These are phyloP conservation scores for Forbesichthys papilliferus DNA, from an alignment of 2,113 vertebrate species.

Conservation along the genomic window DNA sequence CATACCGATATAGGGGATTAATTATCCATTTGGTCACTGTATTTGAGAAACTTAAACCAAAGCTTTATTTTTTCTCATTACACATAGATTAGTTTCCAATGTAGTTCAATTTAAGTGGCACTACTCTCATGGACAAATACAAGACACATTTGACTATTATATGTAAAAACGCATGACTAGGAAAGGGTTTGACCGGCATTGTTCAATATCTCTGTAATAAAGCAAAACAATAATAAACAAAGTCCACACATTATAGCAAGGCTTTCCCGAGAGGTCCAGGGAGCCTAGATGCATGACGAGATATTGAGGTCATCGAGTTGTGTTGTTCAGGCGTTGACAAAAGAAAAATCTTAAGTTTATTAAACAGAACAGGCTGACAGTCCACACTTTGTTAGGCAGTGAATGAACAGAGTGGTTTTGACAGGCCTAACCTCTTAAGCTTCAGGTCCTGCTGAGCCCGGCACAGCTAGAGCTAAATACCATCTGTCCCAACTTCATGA, in stretches of 20 bases:
- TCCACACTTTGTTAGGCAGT: conserved; percentile 91
- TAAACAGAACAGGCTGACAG: conserved; percentile 88
- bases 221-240: too few species aligned
- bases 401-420: conserved; percentile 96
- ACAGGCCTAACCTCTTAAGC: conserved; percentile 98
- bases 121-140: too few species aligned
- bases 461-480: conserved; percentile 92
- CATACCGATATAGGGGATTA: too few species aligned
- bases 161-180: too few species aligned
- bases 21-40: too few species aligned
- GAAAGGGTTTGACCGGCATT: too few species aligned
- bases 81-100: too few species aligned
- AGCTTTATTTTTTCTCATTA: too few species aligned
- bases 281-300: conserved; percentile 46
- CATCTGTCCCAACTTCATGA: conserved; percentile 95
- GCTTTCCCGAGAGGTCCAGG: conserved; percentile 37
- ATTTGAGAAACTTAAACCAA: too few species aligned
- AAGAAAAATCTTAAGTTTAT: conserved; percentile 85
- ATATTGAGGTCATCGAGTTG: conserved; percentile 71
- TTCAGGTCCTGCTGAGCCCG: conserved; percentile 93
- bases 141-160: too few species aligned
- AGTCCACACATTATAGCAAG: conserved; percentile 33
- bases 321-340: conserved; percentile 69
- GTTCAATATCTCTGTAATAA: too few species aligned
- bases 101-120: too few species aligned